Evolutionary conservation across 2,888 invertebrate genomes (phyloP).

Genomic region (Prosapia bicincta): DNA sequence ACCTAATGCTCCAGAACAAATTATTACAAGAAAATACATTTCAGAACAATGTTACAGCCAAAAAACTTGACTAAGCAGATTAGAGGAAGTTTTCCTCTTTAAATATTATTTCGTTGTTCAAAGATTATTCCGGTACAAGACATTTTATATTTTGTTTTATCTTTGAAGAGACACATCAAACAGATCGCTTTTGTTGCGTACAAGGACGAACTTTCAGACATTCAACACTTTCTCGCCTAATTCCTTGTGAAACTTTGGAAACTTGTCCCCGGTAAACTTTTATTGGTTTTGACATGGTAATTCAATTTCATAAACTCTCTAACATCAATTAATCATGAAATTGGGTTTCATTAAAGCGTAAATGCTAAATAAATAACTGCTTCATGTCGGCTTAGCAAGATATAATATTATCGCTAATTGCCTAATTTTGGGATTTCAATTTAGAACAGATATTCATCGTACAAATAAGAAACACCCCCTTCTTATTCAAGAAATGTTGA

Average conservation of each 20-base stretch:
- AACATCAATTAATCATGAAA: neutral
- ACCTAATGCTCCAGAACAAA: too few relatives aligned
- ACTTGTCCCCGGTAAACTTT: neutral
- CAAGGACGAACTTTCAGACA: neutral
- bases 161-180: neutral
- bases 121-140: conserved; percentile 2
- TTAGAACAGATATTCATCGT: too few relatives aligned
- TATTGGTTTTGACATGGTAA: conserved; percentile 2
- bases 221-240: neutral
- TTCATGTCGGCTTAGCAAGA: neutral
- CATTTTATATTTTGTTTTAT: neutral
- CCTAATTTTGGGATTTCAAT: too few relatives aligned
- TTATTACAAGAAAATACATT: neutral
- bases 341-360: neutral
- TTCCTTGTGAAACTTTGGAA: neutral
- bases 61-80: neutral
- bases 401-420: too few relatives aligned
- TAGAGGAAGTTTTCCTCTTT: neutral
- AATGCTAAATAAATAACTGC: neutral
- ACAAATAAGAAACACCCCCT: too few relatives aligned
- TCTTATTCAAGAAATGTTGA: too few relatives aligned
- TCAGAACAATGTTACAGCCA: neutral
- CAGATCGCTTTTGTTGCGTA: neutral
- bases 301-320: neutral
- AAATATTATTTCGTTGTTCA: neutral